phyloP scores from a whole-genome alignment of 2,888 invertebrate species.

The Mystacides longicornis region DNA sequence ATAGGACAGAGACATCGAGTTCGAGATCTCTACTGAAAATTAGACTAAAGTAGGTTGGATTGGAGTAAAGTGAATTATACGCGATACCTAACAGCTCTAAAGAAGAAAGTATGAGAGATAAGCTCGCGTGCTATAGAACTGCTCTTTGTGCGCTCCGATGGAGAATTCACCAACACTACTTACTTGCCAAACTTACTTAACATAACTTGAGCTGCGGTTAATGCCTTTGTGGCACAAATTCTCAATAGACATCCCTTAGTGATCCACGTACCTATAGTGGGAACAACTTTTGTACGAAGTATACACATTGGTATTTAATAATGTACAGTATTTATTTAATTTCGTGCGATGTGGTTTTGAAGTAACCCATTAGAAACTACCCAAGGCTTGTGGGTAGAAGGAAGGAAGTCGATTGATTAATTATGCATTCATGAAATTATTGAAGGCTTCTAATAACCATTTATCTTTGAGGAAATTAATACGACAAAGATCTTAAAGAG shows the following conservation, averaged over 20 bases:
- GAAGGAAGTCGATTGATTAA: not conserved
- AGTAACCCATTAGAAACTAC: not conserved
- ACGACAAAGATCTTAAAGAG: not conserved
- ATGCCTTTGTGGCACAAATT: conserved; percentile 2
- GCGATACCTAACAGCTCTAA: too few species aligned
- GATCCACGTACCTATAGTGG: not conserved
- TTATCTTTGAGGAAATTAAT: conserved; percentile 1
- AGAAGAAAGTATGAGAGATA: too few species aligned
- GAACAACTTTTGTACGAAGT: not conserved
- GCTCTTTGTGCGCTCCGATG: too few species aligned
- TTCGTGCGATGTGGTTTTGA: not conserved
- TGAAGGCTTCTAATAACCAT: not conserved
- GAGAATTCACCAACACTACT: not conserved
- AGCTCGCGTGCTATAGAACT: too few species aligned
- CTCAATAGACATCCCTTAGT: not conserved
- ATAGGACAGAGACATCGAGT: too few species aligned
- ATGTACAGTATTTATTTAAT: conserved; percentile 1
- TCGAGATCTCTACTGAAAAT: too few species aligned
- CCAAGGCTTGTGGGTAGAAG: not conserved
- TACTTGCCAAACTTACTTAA: not conserved
- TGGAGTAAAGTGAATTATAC: too few species aligned
- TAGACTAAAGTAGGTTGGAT: too few species aligned
- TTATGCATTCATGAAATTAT: conserved; percentile 2
- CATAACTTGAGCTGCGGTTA: conserved; percentile 1
- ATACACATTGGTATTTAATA: not conserved